Conservation (phyloP, 2,797 vertebrate species). For the Craterocephalus amniculus region DNA sequence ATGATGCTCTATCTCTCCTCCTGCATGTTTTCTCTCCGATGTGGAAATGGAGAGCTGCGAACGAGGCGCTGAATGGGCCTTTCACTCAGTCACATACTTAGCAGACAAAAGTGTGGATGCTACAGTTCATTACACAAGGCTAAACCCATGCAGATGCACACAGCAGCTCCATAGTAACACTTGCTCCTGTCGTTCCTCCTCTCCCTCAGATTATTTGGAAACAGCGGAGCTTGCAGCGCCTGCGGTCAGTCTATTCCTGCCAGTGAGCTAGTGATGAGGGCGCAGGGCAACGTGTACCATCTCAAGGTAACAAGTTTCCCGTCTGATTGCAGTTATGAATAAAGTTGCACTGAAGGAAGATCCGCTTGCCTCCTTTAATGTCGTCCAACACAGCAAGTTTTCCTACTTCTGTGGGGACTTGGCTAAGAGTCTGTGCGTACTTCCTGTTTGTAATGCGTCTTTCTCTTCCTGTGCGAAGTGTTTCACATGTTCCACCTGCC, state of each 20-base stretch:
- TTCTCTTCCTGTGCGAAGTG: slow-evolving; percentile 81
- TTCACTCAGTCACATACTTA: slow-evolving; percentile 30
- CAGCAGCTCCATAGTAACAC: slow-evolving; percentile 33
- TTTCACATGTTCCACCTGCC: slow-evolving; percentile 99
- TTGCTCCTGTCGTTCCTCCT: not conserved
- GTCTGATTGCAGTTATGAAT: too few relatives aligned
- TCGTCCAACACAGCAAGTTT: not conserved
- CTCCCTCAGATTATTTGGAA: slow-evolving; percentile 94
- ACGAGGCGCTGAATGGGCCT: slow-evolving; percentile 23
- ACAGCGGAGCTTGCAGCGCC: slow-evolving; percentile 97
- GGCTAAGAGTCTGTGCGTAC: not conserved
- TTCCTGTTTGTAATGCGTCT: slow-evolving; percentile 16
- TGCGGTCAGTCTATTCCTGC: slow-evolving; percentile 99
- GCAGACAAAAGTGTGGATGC: slow-evolving; percentile 29
- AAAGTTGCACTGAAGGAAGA: not conserved
- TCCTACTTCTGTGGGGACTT: not conserved
- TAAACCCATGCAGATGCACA: slow-evolving; percentile 24
- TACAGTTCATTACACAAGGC: slow-evolving; percentile 34
- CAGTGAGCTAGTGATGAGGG: slow-evolving; percentile 98
- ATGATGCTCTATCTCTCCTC: slow-evolving; percentile 61
- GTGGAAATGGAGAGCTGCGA: slow-evolving; percentile 34
- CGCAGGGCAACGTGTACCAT: slow-evolving; percentile 99
- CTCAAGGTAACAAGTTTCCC: slow-evolving; percentile 90
- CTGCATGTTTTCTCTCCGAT: slow-evolving; percentile 37
- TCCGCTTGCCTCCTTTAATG: not conserved